Evolutionary conservation across 2,888 invertebrate genomes (phyloP), one percentile per base, ranked within the genome.

Genomic region (Apomyelois bistriatella): DNA sequence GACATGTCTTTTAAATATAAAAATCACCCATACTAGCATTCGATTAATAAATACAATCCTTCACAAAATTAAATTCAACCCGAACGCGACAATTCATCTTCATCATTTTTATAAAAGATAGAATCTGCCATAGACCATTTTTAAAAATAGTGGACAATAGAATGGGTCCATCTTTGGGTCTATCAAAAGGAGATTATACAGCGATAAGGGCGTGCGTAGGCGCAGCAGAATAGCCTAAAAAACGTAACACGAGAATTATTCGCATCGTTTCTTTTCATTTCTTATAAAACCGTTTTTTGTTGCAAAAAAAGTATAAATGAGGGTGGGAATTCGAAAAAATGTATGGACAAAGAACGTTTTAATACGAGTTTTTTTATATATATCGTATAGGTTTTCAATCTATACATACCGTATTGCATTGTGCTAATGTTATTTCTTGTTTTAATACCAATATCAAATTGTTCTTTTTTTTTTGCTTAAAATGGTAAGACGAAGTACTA

Each of bases 211-310:
- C 75, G 76, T 75, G 85, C 88, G 85, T 79, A 82, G 88, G 84
- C 85, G 85, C 82, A 80, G 66, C 74, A 75, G 79, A 78, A 83
- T 73, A 75, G 70, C 58, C 55, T 61, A 58, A 81, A 80, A 85
- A 82, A 76, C 73, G 88, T 84, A 90, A 90, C 85, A 83, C 79
- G 88, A 75, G 79, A 88, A 90, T 90, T 89, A 90, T 89, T 90
- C 85, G 90, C 90, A 84, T 89, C 87, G 87, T 82, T 84, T 86
- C 87, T 77, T 86, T 84, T 82, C 79, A 86, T 77, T 81, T 84
- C 74, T 80, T 82, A 85, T 84, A 88, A 80, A 86, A 85, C 74
- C 74, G 80, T 83, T 86, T 88, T 87, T 87, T 86, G 65, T 74
- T 79, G 86, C 85, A 87, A 87, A 90, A 52, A 88, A 89, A 85